Evolutionary conservation across 2,888 invertebrate genomes (phyloP).

Genomic region (Pheosia tremula): DNA sequence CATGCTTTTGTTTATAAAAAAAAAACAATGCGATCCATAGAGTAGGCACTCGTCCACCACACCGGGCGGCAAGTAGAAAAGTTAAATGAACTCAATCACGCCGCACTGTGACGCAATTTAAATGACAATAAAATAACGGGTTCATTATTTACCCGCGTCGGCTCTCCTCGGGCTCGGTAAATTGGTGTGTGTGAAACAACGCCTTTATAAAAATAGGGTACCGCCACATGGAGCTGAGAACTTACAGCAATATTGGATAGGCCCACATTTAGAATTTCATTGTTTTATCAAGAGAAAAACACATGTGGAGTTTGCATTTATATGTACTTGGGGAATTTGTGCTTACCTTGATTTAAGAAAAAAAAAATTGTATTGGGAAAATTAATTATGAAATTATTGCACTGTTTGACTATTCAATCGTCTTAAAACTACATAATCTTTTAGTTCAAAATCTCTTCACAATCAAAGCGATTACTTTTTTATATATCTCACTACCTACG

Average conservation of each 20-base stretch:
- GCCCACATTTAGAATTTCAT: not conserved
- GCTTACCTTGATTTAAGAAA: too few species aligned
- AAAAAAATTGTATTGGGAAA: too few species aligned
- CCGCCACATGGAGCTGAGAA: not conserved
- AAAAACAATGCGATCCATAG: not conserved
- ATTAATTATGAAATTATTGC: too few species aligned
- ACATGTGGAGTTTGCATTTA: too few species aligned
- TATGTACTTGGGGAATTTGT: too few species aligned
- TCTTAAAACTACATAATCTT: too few species aligned
- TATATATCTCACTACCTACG: too few species aligned
- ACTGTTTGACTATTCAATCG: too few species aligned
- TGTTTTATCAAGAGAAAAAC: too few species aligned
- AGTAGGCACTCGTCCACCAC: not conserved
- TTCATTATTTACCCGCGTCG: not conserved
- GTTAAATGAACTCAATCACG: not conserved
- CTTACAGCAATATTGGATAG: not conserved
- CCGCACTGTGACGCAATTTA: not conserved
- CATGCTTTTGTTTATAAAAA: not conserved
- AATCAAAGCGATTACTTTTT: too few species aligned
- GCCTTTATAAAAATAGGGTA: constrained; percentile 3
- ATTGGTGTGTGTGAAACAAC: not conserved
- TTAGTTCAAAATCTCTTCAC: too few species aligned
- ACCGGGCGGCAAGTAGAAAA: not conserved
- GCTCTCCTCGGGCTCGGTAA: not conserved
- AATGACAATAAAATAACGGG: constrained; percentile 2